Conservation (phyloP, 2,888 invertebrate species). For the Dicroscelio sp. region DNA sequence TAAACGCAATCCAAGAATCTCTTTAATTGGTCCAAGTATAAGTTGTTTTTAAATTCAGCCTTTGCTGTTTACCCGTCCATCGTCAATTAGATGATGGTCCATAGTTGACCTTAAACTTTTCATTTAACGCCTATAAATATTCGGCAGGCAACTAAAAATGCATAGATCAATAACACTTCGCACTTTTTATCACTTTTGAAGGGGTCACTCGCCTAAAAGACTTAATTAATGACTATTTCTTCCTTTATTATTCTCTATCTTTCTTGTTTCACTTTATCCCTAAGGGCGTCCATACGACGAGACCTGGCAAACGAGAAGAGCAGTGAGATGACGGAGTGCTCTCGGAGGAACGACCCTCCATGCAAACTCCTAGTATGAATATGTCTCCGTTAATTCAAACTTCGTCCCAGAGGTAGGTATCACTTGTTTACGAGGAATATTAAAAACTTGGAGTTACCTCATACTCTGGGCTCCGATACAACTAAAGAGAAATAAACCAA, state of each 20-base stretch:
- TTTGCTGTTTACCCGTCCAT: too few relatives aligned
- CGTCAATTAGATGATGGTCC: too few relatives aligned
- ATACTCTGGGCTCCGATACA: conserved; percentile 75
- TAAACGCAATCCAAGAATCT: too few relatives aligned
- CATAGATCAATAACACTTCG: conserved; percentile 56
- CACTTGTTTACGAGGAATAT: conserved; percentile 91
- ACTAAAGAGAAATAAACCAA: conserved; percentile 75
- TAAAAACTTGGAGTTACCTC: conserved; percentile 90
- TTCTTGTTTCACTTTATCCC: conserved; percentile 88
- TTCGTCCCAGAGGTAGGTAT: conserved; percentile 91
- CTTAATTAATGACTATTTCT: conserved; percentile 91
- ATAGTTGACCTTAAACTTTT: too few relatives aligned
- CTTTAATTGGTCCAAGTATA: too few relatives aligned
- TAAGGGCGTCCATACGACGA: conserved; percentile 89
- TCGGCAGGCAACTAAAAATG: conserved; percentile 8
- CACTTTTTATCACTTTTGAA: conserved; percentile 90
- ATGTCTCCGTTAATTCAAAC: conserved; percentile 92
- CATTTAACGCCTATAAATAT: not conserved
- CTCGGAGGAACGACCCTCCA: conserved; percentile 91
- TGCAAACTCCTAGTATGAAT: conserved; percentile 92
- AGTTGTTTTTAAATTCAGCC: too few relatives aligned
- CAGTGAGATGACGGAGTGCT: conserved; percentile 91
- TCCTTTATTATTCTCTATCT: conserved; percentile 79
- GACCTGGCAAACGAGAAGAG: conserved; percentile 89
- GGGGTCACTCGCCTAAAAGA: conserved; percentile 91